Evolutionary conservation across 2,797 vertebrate species (phyloP), one percentile per base, ranked within the genome.

Genomic region (Cossypha heuglini): DNA sequence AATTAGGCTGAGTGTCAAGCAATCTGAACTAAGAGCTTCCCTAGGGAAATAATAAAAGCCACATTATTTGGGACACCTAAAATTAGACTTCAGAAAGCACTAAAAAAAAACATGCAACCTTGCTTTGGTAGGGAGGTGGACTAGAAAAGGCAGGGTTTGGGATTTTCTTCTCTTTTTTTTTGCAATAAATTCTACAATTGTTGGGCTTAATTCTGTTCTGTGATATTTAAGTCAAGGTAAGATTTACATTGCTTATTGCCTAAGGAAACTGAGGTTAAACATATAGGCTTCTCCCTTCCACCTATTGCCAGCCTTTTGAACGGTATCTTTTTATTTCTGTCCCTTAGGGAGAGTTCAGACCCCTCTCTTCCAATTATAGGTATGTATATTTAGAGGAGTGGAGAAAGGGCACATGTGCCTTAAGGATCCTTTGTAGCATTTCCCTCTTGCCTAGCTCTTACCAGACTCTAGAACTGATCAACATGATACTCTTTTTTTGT

Each of bases 21-120:
- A 93, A 4, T 73, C 51, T 76, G 58, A 95, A 76, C 76, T 42
- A 26, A 69, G 73, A 90, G 40, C 69, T 91, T 87, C 95, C 75
- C 87, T 49, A 49, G 66, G 73, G 96, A 94, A 93, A 91, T 95
- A 93, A 80, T 75, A 86, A 48, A 95, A 96, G 76, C 29, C 66
- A 86, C 25, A 10, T 91, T 96, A 95, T 97, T 90, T 93, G 87
- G 96, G 94, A 86, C 96, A 93, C 48, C 93, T 97, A 97, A 94
- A 95, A 95, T 96, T 96, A 96, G 91, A 76, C 37, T 81, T 68
- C 48, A 90, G 69, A 86, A 88, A 69, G 79, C 66, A 59, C 79
- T 90, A 77, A 85, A 95, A 93, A 92, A 63, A 86, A 74, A 20
- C 1, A 40, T 31, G 37, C 89, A 95, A 84, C 87, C 92, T 91